Conservation (phyloP, 2,888 invertebrate genomes). For the Loripinus fragilis region DNA sequence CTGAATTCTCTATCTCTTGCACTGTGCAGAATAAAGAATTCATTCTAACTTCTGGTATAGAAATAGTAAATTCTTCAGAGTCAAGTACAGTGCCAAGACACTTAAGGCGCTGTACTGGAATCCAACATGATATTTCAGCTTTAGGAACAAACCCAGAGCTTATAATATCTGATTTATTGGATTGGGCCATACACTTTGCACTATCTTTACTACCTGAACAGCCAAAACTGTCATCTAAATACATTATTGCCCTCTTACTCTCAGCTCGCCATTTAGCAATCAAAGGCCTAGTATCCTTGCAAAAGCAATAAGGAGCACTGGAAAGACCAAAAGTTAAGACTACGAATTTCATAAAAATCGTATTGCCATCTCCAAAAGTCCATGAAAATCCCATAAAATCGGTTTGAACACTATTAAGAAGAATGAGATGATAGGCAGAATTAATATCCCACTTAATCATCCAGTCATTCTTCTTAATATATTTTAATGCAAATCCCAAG, state of each 20-base stretch:
- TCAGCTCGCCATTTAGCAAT: no score
- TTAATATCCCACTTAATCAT: slow-evolving; percentile 35
- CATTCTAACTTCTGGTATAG: slow-evolving; percentile 21
- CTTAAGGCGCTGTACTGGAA: slow-evolving; percentile 26
- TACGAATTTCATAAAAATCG: slow-evolving; percentile 22
- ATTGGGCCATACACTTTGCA: not conserved
- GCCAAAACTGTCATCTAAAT: no score
- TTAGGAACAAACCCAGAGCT: not conserved
- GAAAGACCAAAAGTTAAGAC: not conserved
- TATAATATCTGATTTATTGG: slow-evolving; percentile 31
- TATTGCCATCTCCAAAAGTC: not conserved
- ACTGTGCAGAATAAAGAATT: slow-evolving; percentile 5
- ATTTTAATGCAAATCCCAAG: slow-evolving; percentile 13
- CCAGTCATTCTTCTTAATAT: slow-evolving; percentile 11
- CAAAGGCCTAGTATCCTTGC: no score
- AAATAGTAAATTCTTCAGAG: no score
- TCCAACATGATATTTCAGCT: not conserved
- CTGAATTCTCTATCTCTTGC: not conserved
- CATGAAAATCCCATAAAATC: slow-evolving; percentile 31
- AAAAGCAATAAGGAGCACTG: no score
- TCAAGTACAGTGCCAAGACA: slow-evolving; percentile 12
- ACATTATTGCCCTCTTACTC: no score
- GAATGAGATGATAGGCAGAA: slow-evolving; percentile 42
- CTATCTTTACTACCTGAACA: no score
- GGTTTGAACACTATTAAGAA: slow-evolving; percentile 20